phyloP scores from a whole-genome alignment of 1,140 invertebrate species.

The Caenorhabditis elegans region DNA sequence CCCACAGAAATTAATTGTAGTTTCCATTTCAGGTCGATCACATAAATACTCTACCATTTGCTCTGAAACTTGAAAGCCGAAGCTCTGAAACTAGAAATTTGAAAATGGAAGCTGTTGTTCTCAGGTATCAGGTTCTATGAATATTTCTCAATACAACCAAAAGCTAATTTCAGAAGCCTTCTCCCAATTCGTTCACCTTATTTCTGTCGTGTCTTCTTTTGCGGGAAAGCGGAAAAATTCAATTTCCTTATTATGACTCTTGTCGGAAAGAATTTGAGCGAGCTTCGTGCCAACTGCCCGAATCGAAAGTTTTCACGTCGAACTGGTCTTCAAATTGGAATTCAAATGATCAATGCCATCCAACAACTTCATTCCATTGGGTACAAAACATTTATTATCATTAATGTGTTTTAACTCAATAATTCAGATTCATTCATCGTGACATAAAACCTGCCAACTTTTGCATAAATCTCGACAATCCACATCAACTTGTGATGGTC shows the following conservation, averaged over 20 bases:
- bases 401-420: background rate
- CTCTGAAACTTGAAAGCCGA: background rate
- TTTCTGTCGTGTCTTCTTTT: background rate
- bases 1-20: background rate
- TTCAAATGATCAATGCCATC: background rate
- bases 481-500: slow-evolving; percentile 23
- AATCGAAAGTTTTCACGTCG: background rate
- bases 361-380: slow-evolving; percentile 14
- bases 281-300: background rate
- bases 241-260: slow-evolving; percentile 6
- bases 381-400: background rate
- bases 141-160: background rate
- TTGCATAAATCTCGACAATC: slow-evolving; percentile 19
- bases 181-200: background rate
- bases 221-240: background rate
- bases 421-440: slow-evolving; percentile 37
- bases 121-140: background rate
- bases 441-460: slow-evolving; percentile 45
- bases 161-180: background rate
- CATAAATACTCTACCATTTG: background rate
- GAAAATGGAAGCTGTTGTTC: slow-evolving; percentile 19
- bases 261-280: slow-evolving; percentile 3
- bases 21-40: background rate
- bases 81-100: background rate
- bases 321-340: background rate